Evolutionary conservation across 2,888 invertebrate species (phyloP), one percentile per base, ranked within the genome.

Genomic region (Chaitophorus viminalis): DNA sequence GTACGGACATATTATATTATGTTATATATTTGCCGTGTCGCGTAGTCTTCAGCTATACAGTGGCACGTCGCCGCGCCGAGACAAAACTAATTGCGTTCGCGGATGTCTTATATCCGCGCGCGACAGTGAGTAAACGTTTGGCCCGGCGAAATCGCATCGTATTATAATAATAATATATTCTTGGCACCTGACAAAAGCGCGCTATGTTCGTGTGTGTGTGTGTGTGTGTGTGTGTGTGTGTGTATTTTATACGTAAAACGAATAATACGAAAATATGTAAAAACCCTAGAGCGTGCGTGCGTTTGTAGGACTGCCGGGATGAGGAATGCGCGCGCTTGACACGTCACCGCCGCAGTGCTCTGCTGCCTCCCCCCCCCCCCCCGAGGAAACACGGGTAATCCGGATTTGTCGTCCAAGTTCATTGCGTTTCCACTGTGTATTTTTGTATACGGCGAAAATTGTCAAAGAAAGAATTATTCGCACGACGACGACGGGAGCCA

Each of bases 71-170:
- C 14, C 46, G 46, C 14, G 14, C 0, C 1, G 29, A 14, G 68
- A 70, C 70, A 70, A 46, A 33, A 83, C 74, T 39, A 76, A 84
- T 84, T 65, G 84, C 84, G 54, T 84, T 84, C 68, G 29, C 9
- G 21, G 60, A 84, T 31, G 76, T 84, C 84, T 76, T 60, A 60
- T 84, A n/a, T n/a, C n/a, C n/a, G n/a, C 75, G 74, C 68, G 70
- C 65, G 84, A 84, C 84, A 65, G 75, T 65, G 83, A 83, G 65
- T 83, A 75, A 84, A 84, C 84, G 84, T 76, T 76, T 76, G 84
- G 76, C 75, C 60, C 39, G 25, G 31, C 70, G 36, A 82, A 74
- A 76, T 46, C 14, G 46, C 65, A 46, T 65, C 39, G 14, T 65
- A 31, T 65, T 25, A 65, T 33, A 29, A 70, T 76, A 36, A 6